phyloP scores from a whole-genome alignment of 2,113 vertebrate genomes.

The Coregonus clupeaformis region DNA sequence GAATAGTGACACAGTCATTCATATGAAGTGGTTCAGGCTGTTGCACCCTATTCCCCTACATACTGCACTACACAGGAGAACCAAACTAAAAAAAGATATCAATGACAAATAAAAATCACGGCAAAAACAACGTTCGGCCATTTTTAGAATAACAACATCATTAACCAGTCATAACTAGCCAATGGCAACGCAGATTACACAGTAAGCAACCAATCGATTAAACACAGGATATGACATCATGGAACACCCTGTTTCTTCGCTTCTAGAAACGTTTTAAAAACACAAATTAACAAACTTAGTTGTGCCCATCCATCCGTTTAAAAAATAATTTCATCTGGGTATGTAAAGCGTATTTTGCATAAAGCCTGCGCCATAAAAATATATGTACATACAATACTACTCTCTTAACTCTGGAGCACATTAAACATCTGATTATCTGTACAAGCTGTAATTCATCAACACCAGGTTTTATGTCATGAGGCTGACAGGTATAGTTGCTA shows the following conservation, averaged over 20 bases:
- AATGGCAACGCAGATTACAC: slow-evolving; percentile 1
- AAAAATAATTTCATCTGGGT: slow-evolving; percentile 39
- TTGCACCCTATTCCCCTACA: not conserved
- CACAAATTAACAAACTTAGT: slow-evolving; percentile 2
- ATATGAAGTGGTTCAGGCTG: not conserved
- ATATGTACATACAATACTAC: slow-evolving; percentile 51
- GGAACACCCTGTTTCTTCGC: slow-evolving; percentile 24
- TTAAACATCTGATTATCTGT: slow-evolving; percentile 49
- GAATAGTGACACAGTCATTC: not conserved
- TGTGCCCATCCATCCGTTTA: slow-evolving; percentile 12
- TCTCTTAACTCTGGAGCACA: slow-evolving; percentile 32
- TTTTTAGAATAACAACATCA: not conserved
- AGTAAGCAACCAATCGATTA: slow-evolving; percentile 3
- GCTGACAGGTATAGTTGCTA: slow-evolving; percentile 19
- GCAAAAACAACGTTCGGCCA: not conserved
- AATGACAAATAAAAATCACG: not conserved
- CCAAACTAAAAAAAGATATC: not conserved
- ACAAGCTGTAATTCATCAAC: not conserved
- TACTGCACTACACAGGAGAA: not conserved
- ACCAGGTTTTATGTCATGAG: slow-evolving; percentile 7
- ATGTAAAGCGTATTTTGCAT: slow-evolving; percentile 24
- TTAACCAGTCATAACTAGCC: not conserved
- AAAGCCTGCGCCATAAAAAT: slow-evolving; percentile 49
- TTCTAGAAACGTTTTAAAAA: not conserved
- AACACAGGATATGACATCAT: slow-evolving; percentile 8